Evolutionary conservation across 2,888 invertebrate genomes (phyloP).

Genomic region (Chrysolina haemoptera): DNA sequence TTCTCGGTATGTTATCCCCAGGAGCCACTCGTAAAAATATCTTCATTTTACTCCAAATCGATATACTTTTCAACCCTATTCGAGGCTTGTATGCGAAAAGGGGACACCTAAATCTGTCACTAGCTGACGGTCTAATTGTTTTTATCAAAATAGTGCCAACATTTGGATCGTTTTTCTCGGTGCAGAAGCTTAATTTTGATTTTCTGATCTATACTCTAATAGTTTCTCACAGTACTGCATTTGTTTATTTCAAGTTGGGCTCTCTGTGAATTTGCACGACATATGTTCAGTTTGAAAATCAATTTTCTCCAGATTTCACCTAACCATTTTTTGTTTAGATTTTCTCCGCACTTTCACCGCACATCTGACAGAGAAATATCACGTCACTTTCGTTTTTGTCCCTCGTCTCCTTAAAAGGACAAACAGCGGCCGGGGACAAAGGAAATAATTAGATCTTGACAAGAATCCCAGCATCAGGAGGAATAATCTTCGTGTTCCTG

Average conservation of each 20-base stretch:
- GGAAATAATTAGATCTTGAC: constrained; percentile 47
- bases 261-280: neutral
- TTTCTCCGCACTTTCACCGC: neutral
- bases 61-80: too few relatives aligned
- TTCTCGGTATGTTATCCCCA: too few relatives aligned
- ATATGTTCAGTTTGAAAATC: neutral
- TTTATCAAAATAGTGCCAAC: too few relatives aligned
- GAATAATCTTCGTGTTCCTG: constrained; percentile 37
- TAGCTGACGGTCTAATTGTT: too few relatives aligned
- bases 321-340: neutral
- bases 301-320: neutral
- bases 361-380: constrained; percentile 26
- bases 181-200: too few relatives aligned
- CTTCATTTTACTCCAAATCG: too few relatives aligned
- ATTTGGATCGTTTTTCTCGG: too few relatives aligned
- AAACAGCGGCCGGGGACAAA: constrained; percentile 41
- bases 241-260: neutral
- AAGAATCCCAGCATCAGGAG: constrained; percentile 38
- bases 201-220: too few relatives aligned
- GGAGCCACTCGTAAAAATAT: too few relatives aligned
- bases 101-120: too few relatives aligned
- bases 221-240: too few relatives aligned
- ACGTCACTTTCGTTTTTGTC: constrained; percentile 28
- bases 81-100: too few relatives aligned
- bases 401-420: constrained; percentile 36